These are phyloP conservation scores for Ectemnius lituratus DNA, from an alignment of 2,888 invertebrate species.

Conservation along the genomic window DNA sequence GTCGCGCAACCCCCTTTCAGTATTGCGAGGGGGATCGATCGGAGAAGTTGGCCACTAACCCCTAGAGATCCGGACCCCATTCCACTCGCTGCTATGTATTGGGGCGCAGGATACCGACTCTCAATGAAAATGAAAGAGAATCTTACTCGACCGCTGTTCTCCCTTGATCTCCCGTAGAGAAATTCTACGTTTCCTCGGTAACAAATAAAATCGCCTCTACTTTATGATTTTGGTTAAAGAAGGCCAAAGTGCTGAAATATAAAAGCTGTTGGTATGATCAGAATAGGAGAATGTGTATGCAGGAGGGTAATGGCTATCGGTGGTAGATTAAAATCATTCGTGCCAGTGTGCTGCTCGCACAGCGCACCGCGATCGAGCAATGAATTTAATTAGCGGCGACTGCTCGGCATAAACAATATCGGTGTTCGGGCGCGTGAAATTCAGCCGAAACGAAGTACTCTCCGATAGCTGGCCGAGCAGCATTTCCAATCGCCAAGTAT, in stretches of 20 bases:
- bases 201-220: too few relatives aligned
- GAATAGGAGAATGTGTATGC: too few relatives aligned
- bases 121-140: slow-evolving; percentile 35
- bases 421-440: not conserved
- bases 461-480: not conserved
- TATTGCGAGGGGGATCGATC: slow-evolving; percentile 68
- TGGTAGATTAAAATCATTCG: slow-evolving; percentile 12
- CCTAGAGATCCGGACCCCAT: slow-evolving; percentile 59
- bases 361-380: not conserved
- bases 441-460: slow-evolving; percentile 1
- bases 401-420: not conserved
- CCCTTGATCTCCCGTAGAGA: too few relatives aligned
- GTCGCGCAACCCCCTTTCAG: slow-evolving; percentile 48
- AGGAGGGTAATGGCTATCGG: slow-evolving; percentile 26
- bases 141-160: not conserved
- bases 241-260: not conserved
- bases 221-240: too few relatives aligned
- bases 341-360: not conserved
- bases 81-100: slow-evolving; percentile 16
- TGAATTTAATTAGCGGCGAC: slow-evolving; percentile 12
- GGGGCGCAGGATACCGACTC: slow-evolving; percentile 11
- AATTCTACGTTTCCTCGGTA: too few relatives aligned
- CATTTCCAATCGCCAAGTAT: slow-evolving; percentile 22
- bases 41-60: slow-evolving; percentile 60
- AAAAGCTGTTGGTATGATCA: not conserved